A percentile compares a stretch with the other conserved stretches of the same genome.
Evolutionary conservation across 2,797 vertebrate species (phyloP).

Genomic region (Erpetoichthys calabaricus): DNA sequence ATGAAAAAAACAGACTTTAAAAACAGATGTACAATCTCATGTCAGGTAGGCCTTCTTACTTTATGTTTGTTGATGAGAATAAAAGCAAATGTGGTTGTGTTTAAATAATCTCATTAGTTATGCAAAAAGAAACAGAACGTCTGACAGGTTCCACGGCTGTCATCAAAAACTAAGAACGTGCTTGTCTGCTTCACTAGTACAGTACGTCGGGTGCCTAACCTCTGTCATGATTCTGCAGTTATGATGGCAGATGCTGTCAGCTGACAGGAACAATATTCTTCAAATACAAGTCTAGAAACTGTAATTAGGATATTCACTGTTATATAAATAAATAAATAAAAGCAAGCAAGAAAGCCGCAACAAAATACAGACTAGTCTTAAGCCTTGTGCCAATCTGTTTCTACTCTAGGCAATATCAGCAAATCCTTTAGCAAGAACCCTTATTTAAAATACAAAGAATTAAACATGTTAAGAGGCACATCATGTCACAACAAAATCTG

Average conservation of each 20-base stretch:
- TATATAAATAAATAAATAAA: not conserved
- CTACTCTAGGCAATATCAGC: no score
- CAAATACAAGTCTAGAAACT: no score
- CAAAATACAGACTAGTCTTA: not conserved
- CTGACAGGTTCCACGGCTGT: conserved; percentile 14
- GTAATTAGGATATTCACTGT: not conserved
- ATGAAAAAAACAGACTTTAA: no score
- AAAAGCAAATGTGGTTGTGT: conserved; percentile 6
- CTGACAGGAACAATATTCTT: conserved; percentile 12
- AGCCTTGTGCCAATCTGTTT: no score
- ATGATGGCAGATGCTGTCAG: conserved; percentile 9
- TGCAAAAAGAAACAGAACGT: conserved; percentile 20
- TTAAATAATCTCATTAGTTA: conserved; percentile 23
- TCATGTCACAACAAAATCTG: no score
- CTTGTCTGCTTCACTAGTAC: not conserved
- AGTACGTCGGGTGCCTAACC: not conserved
- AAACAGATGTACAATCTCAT: conserved; percentile 14
- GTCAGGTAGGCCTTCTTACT: not conserved
- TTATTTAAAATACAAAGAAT: no score
- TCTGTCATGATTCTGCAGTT: conserved; percentile 10
- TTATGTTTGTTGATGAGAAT: conserved; percentile 6
- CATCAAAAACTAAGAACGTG: not conserved
- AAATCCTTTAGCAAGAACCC: no score
- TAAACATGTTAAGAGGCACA: no score
- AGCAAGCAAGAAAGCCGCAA: not conserved